A percentile compares a stretch with the other conserved stretches of the same genome.
Conservation (phyloP, 2,113 vertebrate genomes). For the Oryzias curvinotus region DNA sequence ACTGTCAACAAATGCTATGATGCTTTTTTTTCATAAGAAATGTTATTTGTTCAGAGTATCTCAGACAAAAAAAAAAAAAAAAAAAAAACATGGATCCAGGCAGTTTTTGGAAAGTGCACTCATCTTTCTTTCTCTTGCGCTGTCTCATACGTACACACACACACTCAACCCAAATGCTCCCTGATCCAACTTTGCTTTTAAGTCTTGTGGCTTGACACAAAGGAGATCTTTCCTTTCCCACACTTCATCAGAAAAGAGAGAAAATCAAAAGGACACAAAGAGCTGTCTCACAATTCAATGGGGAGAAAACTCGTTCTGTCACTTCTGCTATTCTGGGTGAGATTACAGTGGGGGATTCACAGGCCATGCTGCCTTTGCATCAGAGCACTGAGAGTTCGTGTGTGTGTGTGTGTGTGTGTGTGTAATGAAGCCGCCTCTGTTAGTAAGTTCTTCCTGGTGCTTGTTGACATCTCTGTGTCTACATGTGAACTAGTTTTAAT, state of each 20-base stretch:
- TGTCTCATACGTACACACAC: slow-evolving; percentile 17
- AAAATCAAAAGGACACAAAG: slow-evolving; percentile 76
- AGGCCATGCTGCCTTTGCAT: slow-evolving; percentile 54
- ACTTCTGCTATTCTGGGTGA: slow-evolving; percentile 65
- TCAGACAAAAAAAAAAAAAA: slow-evolving; percentile 27
- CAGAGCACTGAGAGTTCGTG: slow-evolving; percentile 21
- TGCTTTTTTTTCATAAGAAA: slow-evolving; percentile 36
- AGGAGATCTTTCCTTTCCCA: slow-evolving; percentile 69
- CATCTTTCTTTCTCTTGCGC: slow-evolving; percentile 23
- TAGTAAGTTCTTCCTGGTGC: too few relatives aligned
- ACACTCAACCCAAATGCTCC: slow-evolving; percentile 51
- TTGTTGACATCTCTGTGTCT: too few relatives aligned
- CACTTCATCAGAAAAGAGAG: slow-evolving; percentile 64
- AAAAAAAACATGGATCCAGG: slow-evolving; percentile 45
- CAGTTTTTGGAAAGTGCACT: slow-evolving; percentile 48
- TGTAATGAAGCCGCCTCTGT: slow-evolving; percentile 37
- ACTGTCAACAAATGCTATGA: slow-evolving; percentile 55
- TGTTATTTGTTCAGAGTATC: slow-evolving; percentile 50
- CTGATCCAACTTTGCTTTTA: slow-evolving; percentile 72
- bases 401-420: slow-evolving; percentile 24
- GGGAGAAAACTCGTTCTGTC: slow-evolving; percentile 71
- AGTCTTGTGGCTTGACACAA: slow-evolving; percentile 74
- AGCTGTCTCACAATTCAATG: slow-evolving; percentile 62
- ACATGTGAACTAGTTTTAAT: slow-evolving; percentile 1
- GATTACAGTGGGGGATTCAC: slow-evolving; percentile 68